Conservation (phyloP, 2,113 vertebrate genomes). For the Sebastes fasciatus region DNA sequence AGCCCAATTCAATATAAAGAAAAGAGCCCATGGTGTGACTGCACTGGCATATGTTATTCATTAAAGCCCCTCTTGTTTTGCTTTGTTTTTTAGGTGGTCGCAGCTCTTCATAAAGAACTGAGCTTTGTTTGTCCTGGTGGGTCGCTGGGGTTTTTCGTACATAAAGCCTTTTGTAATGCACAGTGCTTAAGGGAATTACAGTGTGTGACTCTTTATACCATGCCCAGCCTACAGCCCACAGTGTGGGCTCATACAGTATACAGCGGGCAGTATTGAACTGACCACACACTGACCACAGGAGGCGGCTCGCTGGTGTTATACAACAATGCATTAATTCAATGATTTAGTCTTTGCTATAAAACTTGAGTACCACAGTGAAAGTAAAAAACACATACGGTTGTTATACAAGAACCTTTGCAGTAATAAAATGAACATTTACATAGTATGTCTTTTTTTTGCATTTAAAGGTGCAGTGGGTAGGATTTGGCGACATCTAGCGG, state of each 20-base stretch:
- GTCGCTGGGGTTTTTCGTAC: conserved; percentile 10
- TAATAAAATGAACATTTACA: background rate
- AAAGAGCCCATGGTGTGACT: background rate
- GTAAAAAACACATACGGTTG: background rate
- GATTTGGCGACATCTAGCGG: too few species aligned
- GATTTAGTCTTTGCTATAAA: background rate
- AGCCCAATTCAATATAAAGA: conserved; percentile 41
- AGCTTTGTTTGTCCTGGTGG: conserved; percentile 30
- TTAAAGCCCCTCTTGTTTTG: conserved; percentile 38
- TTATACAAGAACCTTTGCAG: background rate
- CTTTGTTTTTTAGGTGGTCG: conserved; percentile 20
- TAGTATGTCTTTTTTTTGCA: background rate
- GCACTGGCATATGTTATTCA: conserved; percentile 44
- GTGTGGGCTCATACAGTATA: conserved; percentile 24
- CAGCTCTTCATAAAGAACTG: conserved; percentile 10
- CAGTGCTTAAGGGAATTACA: conserved; percentile 46
- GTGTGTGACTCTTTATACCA: conserved; percentile 16
- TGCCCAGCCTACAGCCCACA: conserved; percentile 27
- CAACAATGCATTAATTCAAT: conserved; percentile 8
- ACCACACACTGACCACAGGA: background rate
- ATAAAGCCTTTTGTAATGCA: conserved; percentile 54
- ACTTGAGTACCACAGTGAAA: background rate
- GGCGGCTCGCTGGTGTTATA: background rate
- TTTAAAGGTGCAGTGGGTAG: background rate
- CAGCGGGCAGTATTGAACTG: background rate